phyloP scores from a whole-genome alignment of 2,888 invertebrate species.

The Athalia cordata region DNA sequence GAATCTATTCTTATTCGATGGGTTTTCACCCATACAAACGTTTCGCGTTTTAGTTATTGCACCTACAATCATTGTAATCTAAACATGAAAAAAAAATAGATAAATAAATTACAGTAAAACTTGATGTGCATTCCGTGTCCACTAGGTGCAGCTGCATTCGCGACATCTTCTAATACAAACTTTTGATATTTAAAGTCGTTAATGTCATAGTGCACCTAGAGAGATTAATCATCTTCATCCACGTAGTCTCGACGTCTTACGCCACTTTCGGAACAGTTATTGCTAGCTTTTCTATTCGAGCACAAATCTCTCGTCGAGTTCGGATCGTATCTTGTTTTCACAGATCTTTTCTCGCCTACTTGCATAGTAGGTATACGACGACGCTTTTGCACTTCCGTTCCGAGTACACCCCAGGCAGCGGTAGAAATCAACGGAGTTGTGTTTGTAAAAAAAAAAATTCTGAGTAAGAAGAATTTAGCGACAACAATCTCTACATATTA shows the following conservation, averaged over 20 bases:
- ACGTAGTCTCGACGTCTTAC: slow-evolving; percentile 6
- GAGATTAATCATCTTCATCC: slow-evolving; percentile 35
- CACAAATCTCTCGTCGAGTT: slow-evolving; percentile 19
- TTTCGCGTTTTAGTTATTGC: slow-evolving; percentile 1
- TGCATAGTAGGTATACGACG: too few relatives aligned
- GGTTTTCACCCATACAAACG: slow-evolving; percentile 15
- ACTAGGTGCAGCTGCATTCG: not conserved
- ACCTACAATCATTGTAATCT: not conserved
- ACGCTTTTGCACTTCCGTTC: not conserved
- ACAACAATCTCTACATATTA: too few relatives aligned
- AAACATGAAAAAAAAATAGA: not conserved
- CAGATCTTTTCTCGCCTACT: slow-evolving; percentile 5
- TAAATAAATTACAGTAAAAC: not conserved
- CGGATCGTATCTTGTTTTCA: slow-evolving; percentile 18
- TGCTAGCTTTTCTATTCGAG: slow-evolving; percentile 8
- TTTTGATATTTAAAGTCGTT: slow-evolving; percentile 23
- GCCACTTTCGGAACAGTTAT: not conserved
- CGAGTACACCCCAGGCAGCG: not conserved
- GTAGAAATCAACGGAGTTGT: not conserved
- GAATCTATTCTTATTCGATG: slow-evolving; percentile 43
- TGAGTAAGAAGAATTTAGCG: too few relatives aligned
- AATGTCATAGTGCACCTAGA: slow-evolving; percentile 14
- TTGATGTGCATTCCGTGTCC: not conserved
- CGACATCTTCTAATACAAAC: not conserved
- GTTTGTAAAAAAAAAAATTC: too few relatives aligned